These are phyloP conservation scores for Drosophila repletoides DNA, from an alignment of 1,140 invertebrate species.

Conservation along the genomic window DNA sequence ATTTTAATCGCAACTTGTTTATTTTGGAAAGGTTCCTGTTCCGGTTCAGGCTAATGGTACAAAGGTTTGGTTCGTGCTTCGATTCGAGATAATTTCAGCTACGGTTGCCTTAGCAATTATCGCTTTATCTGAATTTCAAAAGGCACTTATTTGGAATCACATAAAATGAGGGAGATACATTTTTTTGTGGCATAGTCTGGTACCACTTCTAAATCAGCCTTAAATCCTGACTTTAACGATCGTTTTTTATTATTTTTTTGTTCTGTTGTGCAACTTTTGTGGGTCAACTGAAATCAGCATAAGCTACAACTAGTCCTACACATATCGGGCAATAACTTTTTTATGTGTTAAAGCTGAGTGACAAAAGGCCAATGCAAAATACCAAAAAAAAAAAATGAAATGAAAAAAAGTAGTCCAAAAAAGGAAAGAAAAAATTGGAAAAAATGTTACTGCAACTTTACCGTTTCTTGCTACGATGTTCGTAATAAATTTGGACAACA, in stretches of 20 bases:
- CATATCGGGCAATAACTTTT: conserved; percentile 78
- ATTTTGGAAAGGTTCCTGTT: too few relatives aligned
- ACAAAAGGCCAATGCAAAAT: conserved; percentile 66
- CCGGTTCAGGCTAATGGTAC: too few relatives aligned
- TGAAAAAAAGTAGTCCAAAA: conserved; percentile 1
- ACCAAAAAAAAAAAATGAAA: neutral
- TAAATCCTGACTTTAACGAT: conserved; percentile 24
- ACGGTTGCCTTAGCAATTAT: neutral
- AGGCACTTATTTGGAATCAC: neutral
- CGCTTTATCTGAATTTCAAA: neutral
- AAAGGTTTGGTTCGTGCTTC: too few relatives aligned
- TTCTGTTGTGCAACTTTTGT: conserved; percentile 40
- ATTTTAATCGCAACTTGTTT: too few relatives aligned
- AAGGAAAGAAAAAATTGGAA: conserved; percentile 17
- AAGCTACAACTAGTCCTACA: conserved; percentile 72
- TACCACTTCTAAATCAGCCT: conserved; percentile 57
- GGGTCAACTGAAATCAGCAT: conserved; percentile 76
- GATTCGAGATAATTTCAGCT: neutral
- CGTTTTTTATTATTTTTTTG: neutral
- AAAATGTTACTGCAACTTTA: conserved; percentile 54
- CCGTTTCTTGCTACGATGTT: conserved; percentile 37
- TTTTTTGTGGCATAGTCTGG: conserved; percentile 25
- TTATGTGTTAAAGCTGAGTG: conserved; percentile 79
- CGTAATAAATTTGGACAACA: conserved; percentile 73
- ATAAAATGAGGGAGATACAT: too few relatives aligned